Conservation (phyloP, 2,888 invertebrate species). For the Caenorhabditis sinica region DNA sequence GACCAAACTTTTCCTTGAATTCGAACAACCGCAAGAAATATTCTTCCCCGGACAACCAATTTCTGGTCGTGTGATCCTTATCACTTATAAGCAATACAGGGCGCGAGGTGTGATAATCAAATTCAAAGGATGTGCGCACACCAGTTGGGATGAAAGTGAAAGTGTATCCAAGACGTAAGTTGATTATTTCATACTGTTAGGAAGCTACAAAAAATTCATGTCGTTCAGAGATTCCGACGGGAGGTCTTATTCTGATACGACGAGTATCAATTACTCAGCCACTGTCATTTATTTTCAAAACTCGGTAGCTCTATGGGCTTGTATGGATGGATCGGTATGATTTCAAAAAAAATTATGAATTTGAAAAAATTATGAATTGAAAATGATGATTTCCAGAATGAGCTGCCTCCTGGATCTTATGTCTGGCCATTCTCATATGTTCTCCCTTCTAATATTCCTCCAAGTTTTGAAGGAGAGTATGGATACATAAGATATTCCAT, state of each 20-base stretch:
- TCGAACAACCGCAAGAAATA: constrained; percentile 45
- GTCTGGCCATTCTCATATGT: constrained; percentile 38
- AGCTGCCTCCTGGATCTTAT: constrained; percentile 28
- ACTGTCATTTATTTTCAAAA: constrained; percentile 56
- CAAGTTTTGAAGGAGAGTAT: constrained; percentile 49
- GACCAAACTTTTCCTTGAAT: constrained; percentile 26
- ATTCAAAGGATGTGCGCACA: constrained; percentile 34
- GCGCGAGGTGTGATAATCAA: constrained; percentile 48
- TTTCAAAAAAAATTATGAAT: too few relatives aligned
- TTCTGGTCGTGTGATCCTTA: constrained; percentile 32
- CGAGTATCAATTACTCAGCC: constrained; percentile 50
- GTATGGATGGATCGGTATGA: constrained; percentile 43
- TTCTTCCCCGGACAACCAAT: constrained; percentile 46
- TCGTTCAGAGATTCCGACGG: constrained; percentile 49
- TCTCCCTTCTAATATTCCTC: constrained; percentile 28
- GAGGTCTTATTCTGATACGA: constrained; percentile 23
- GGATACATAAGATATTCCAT: constrained; percentile 47
- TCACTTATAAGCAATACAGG: constrained; percentile 6
- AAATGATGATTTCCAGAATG: constrained; percentile 33
- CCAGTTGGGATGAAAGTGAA: constrained; percentile 43
- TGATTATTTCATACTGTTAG: not conserved
- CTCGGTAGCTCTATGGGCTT: constrained; percentile 52
- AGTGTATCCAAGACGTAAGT: constrained; percentile 16
- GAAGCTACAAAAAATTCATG: not conserved
- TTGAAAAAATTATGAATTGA: not conserved